Evolutionary conservation across 2,888 invertebrate species (phyloP).

Genomic region (Tholera decimalis): DNA sequence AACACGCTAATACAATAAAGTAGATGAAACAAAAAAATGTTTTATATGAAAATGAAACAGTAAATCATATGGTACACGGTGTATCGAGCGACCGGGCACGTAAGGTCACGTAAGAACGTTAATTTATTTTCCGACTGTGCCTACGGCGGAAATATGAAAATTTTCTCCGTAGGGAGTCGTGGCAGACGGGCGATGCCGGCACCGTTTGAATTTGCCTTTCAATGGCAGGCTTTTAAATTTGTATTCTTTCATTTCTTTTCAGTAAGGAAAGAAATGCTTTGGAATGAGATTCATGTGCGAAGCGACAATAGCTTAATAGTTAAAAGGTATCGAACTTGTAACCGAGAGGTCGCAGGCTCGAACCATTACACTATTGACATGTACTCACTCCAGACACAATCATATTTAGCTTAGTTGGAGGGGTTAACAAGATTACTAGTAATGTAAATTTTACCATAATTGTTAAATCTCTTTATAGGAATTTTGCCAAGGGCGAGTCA

Average conservation of each 20-base stretch:
- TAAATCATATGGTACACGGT: slow-evolving; percentile 68
- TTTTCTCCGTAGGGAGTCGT: slow-evolving; percentile 69
- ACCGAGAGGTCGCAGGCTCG: too few species aligned
- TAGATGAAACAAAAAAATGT: slow-evolving; percentile 54
- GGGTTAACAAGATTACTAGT: too few species aligned
- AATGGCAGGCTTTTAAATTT: slow-evolving; percentile 1
- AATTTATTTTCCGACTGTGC: slow-evolving; percentile 75
- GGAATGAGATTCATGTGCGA: background rate
- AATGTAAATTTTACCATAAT: too few species aligned
- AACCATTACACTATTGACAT: too few species aligned
- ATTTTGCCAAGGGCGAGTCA: too few species aligned
- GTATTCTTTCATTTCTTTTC: background rate
- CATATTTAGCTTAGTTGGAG: too few species aligned
- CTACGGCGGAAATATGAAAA: slow-evolving; percentile 73
- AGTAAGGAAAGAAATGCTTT: too few species aligned
- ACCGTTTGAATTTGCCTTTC: slow-evolving; percentile 14
- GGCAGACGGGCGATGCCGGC: slow-evolving; percentile 43
- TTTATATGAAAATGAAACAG: slow-evolving; percentile 69
- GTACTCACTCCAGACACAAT: too few species aligned
- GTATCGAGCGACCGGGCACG: slow-evolving; percentile 68
- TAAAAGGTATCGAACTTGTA: too few species aligned
- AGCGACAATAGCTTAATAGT: too few species aligned
- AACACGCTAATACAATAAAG: slow-evolving; percentile 34
- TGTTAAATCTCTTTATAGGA: too few species aligned
- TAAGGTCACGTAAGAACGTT: slow-evolving; percentile 75